A percentile compares a stretch with the other conserved stretches of the same genome.
These are phyloP conservation scores for Desmophyllum pertusum DNA, from an alignment of 92 coral and sea anemone genomes.

Conservation along the genomic window DNA sequence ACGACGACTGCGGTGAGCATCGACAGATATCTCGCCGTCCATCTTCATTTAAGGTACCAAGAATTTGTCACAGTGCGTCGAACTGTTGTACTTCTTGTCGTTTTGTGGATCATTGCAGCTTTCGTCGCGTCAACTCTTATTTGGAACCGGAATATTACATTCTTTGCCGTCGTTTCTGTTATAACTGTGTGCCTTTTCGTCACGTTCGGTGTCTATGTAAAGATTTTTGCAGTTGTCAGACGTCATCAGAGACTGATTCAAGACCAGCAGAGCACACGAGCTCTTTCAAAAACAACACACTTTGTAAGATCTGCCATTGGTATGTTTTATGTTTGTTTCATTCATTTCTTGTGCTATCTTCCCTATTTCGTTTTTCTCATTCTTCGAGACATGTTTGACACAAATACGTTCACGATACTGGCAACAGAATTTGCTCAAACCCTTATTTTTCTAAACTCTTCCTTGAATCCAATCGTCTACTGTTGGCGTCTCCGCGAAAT, in stretches of 20 bases:
- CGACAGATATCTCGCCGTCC: conserved; percentile 17
- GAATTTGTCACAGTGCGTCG: conserved; percentile 8
- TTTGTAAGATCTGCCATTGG: background rate
- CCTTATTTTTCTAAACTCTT: conserved; percentile 22
- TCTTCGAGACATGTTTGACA: conserved; percentile 18
- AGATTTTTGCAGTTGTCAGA: background rate
- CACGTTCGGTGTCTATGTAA: background rate
- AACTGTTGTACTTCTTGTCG: background rate
- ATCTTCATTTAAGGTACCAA: conserved; percentile 5
- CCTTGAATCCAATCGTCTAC: conserved; percentile 12
- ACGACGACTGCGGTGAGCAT: conserved; percentile 5
- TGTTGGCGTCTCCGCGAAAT: conserved; percentile 20
- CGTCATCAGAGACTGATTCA: background rate
- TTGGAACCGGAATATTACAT: conserved; percentile 1
- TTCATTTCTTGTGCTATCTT: conserved; percentile 15
- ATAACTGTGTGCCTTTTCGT: background rate
- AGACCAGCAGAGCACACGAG: background rate
- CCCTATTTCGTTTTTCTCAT: conserved; percentile 33
- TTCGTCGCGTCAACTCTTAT: background rate
- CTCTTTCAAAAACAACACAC: background rate
- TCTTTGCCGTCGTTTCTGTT: background rate
- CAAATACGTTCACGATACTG: conserved; percentile 5
- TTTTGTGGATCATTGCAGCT: background rate
- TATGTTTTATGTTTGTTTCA: conserved; percentile 20
- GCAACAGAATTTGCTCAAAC: conserved; percentile 23